Base-by-base conservation (phyloP, 2,113 vertebrate genomes). In the Fulica atra region DNA sequence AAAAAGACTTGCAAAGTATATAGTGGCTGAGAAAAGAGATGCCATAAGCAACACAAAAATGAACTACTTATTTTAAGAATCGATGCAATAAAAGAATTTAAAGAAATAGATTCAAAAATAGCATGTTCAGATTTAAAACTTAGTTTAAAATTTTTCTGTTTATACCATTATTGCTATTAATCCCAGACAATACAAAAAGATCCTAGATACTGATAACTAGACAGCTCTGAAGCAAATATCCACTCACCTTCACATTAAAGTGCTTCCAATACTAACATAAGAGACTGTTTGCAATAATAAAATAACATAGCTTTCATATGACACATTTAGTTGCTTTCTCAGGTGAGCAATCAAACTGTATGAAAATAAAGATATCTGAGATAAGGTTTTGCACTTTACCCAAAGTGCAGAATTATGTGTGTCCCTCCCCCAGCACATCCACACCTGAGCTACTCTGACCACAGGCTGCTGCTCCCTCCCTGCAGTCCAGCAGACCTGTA, bases 321-420 rank as follows among this genome's bases (percentile, higher is more conserved):
- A 57, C 7, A 11, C 9, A 54, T 56, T 63, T 70, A 64, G 12
- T 72, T 70, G 19, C 35, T 61, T 83, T 65, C 38, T 36, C 21
- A 61, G 12, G 10, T 17, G 7, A 57, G 12, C 16, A 80, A 35
- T 21, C 35, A 86, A 82, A 88, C 51, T 64, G 44, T 18, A 33
- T 4, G 63, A 60, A 56, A 36, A 36, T 42, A 42, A 59, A 50
- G 4, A 72, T 54, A 50, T 19, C 2, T 46, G 3, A 89, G 64
- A 23, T 20, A n/a, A 76, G 14, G 7, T 59, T 82, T 71, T 86
- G 7, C 29, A 59, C 11, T 80, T 76, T 40, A 59, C 8, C 7
- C 31, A 17, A 6, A 40, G 12, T 17, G 11, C 54, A 36, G 57
- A 83, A n/a, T 17, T 35, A 10, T 0, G 0, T 3, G 13, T 50